Evolutionary conservation across 2,888 invertebrate species (phyloP), one percentile per base, ranked within the genome.

Genomic region (Atherix ibis): DNA sequence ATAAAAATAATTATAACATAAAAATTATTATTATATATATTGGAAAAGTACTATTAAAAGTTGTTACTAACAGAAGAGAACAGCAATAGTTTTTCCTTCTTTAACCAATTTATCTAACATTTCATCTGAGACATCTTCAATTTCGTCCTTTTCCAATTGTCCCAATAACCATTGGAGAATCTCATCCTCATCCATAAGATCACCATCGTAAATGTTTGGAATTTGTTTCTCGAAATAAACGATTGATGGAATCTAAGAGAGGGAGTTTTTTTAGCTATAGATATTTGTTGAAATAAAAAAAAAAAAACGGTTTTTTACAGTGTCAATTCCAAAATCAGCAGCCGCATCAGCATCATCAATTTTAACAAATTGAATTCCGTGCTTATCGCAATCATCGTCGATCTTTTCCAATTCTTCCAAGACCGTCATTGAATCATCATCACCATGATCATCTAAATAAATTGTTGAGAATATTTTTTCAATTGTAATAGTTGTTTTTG

Each of bases 151-250:
- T 56, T 88, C 87, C 45, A 87, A 66, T 59, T 89, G 89, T 42
- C 76, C 75, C 39, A 87, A 70, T 22, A 89, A 65, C 89, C 89
- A 89, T 52, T 82, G 81, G 34, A 89, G 64, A 46, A 88, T 82
- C 55, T 84, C 80, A 50, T 87, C 84, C 62, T 88, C 88, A 55
- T 85, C 80, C 58, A 82, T 81, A 46, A 88, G 68, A 58, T 88
- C 84, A 72, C 83, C 91, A 54, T 88, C 87, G 62, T 87, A 91
- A 46, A 91, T 72, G 61, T 85, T 88, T 38, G 91, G 91, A 52
- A 89, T 80, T 62, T 85, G 80, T 55, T 87, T 88, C 61, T 91
- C 89, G 61, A 88, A 91, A 65, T 89, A 91, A 42, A 91, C 88
- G 47, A 91, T 79, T 30, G 84, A 71, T 15, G 91, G 91, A 34